Evolutionary conservation across 2,113 vertebrate species (phyloP).

Genomic region (Corydoras maculifer): DNA sequence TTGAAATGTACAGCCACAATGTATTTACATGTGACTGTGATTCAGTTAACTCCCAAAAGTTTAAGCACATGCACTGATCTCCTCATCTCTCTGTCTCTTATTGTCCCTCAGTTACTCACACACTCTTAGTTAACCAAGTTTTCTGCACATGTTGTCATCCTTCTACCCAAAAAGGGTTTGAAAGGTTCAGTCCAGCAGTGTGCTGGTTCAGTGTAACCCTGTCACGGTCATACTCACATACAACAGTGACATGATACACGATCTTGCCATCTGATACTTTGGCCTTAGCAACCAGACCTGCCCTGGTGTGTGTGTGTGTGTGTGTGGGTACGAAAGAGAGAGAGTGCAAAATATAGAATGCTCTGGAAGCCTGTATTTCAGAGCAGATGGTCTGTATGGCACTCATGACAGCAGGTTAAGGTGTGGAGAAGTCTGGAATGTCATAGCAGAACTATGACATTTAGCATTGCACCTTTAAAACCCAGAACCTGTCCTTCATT

Average conservation of each 20-base stretch:
- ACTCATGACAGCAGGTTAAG: conserved; percentile 6
- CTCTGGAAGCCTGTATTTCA: conserved; percentile 36
- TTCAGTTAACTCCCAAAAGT: too few species aligned
- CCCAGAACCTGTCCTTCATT: too few species aligned
- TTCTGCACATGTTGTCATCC: conserved; percentile 2
- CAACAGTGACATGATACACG: conserved; percentile 40
- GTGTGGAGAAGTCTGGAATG: conserved; percentile 17
- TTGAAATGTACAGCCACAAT: too few species aligned
- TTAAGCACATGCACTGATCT: too few species aligned
- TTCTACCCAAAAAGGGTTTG: conserved; percentile 27
- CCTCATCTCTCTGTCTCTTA: too few species aligned
- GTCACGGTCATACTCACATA: conserved; percentile 24
- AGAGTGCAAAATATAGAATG: neutral
- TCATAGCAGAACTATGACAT: neutral
- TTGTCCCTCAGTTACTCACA: neutral
- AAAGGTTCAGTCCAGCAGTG: conserved; percentile 25
- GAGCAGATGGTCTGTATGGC: conserved; percentile 40
- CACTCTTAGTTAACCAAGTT: neutral
- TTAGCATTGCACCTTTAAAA: too few species aligned
- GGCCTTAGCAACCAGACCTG: conserved; percentile 31
- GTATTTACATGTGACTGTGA: too few species aligned
- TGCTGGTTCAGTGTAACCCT: conserved; percentile 20
- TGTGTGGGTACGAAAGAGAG: conserved; percentile 13
- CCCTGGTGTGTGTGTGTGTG: conserved; percentile 22
- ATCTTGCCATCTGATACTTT: conserved; percentile 36